Evolutionary conservation across 2,888 invertebrate genomes (phyloP).

Genomic region (Steinernema hermaphroditum): DNA sequence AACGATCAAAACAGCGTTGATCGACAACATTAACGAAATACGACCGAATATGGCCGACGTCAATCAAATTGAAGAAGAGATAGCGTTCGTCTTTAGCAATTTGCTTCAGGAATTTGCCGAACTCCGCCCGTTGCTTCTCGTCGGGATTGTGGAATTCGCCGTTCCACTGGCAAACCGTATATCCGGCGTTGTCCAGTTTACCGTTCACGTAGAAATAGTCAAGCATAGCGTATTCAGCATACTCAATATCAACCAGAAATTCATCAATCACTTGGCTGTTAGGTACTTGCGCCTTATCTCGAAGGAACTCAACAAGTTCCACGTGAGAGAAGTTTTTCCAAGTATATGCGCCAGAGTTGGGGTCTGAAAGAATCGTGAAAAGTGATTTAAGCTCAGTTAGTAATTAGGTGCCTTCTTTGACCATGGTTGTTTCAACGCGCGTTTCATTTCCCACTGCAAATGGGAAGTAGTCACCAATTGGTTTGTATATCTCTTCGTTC

Average conservation of each 20-base stretch:
- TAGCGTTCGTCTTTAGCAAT: background rate
- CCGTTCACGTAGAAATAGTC: background rate
- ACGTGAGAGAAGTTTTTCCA: background rate
- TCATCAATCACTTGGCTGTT: background rate
- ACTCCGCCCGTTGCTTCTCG: background rate
- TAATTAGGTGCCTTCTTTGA: background rate
- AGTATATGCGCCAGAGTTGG: background rate
- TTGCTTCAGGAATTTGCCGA: background rate
- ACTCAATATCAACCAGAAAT: background rate
- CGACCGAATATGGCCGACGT: background rate
- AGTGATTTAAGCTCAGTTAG: background rate
- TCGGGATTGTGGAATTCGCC: background rate
- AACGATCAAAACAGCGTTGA: background rate
- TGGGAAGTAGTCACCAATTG: background rate
- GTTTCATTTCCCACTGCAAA: background rate
- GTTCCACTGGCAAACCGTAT: too few relatives aligned
- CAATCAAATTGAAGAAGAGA: background rate
- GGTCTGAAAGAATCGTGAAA: background rate
- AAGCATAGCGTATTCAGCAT: background rate
- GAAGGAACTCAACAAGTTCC: background rate
- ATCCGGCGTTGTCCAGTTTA: background rate
- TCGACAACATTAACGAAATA: background rate
- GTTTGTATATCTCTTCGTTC: background rate
- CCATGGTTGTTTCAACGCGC: background rate
- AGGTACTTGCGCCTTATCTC: background rate